These are phyloP conservation scores for Tachycineta bicolor DNA, from an alignment of 2,113 vertebrate genomes.

Conservation along the genomic window DNA sequence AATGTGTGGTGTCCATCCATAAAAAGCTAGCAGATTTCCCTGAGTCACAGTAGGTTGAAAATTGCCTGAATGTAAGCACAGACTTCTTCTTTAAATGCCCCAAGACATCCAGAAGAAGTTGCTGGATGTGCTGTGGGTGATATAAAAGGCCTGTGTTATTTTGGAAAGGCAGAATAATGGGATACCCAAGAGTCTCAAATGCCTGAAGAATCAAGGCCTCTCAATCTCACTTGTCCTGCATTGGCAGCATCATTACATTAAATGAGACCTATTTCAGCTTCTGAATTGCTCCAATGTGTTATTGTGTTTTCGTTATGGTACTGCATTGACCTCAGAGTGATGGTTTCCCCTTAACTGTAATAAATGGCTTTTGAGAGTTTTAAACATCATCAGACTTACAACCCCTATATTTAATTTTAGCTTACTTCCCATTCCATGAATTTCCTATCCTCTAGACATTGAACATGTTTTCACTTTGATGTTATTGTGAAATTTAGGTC, in stretches of 20 bases:
- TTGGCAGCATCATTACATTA: neutral
- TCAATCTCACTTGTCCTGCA: neutral
- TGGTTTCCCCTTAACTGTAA: neutral
- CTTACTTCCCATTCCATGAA: neutral
- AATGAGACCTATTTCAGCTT: neutral
- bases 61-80: neutral
- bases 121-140: neutral
- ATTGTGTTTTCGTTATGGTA: neutral
- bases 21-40: neutral
- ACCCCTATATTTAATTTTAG: neutral
- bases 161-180: neutral
- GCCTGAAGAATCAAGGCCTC: neutral
- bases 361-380: neutral
- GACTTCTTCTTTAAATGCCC: neutral
- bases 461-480: neutral
- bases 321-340: neutral
- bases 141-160: neutral
- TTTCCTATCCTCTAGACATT: neutral
- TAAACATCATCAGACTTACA: neutral
- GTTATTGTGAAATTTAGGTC: neutral
- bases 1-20: neutral
- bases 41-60: neutral
- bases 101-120: neutral
- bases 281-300: neutral
- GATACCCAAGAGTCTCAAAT: neutral